Conservation (phyloP, 2,113 vertebrate species). For the Brachypodius melanocephalos region DNA sequence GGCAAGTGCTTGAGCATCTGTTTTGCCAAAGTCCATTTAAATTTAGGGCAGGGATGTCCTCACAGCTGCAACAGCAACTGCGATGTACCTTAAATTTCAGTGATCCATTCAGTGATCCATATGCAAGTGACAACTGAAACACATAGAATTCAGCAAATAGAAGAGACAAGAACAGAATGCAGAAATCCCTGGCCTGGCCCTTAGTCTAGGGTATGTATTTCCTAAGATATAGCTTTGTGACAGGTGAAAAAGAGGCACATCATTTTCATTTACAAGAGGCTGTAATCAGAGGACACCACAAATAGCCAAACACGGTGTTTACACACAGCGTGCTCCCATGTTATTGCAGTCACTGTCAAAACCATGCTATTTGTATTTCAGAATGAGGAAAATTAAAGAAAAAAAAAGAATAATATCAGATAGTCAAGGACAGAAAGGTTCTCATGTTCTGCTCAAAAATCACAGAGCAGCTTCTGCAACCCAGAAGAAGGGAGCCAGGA, state of each 20-base stretch:
- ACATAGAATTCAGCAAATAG: neutral
- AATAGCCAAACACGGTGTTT: neutral
- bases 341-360: neutral
- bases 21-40: neutral
- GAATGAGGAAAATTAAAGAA: neutral
- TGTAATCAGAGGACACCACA: neutral
- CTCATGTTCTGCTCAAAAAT: neutral
- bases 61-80: rapidly evolving
- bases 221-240: neutral
- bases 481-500: neutral
- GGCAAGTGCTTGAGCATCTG: neutral
- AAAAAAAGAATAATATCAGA: neutral
- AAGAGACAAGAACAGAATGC: neutral
- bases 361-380: neutral
- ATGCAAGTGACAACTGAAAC: neutral
- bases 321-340: neutral
- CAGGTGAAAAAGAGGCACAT: neutral
- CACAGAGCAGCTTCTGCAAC: neutral
- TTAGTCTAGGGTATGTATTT: neutral
- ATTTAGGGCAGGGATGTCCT: neutral
- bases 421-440: neutral
- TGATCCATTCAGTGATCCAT: neutral
- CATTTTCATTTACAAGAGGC: neutral
- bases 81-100: neutral
- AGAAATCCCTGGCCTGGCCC: neutral